Evolutionary conservation across 1,140 invertebrate genomes (phyloP).

Genomic region (Neodiprion fabricii): DNA sequence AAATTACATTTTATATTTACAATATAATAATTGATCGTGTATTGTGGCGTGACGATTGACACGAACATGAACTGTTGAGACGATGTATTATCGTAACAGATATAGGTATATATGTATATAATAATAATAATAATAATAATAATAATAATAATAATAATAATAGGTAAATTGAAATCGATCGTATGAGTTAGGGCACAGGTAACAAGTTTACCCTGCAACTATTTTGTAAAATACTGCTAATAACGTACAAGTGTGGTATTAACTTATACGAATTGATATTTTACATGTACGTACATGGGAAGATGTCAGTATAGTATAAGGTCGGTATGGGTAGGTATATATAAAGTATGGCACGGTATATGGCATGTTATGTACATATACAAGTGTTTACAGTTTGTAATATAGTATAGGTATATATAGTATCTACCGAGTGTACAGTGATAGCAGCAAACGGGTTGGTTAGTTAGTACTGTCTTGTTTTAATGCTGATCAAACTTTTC

Average conservation of each 20-base stretch:
- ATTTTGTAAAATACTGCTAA: background rate
- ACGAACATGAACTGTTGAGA: constrained; percentile 4
- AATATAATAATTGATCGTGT: constrained; percentile 39
- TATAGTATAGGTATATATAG: background rate
- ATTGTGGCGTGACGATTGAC: background rate
- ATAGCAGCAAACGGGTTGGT: background rate
- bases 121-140: background rate
- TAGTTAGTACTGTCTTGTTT: background rate
- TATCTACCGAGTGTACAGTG: background rate
- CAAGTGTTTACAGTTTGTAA: background rate
- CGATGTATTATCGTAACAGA: constrained; percentile 1
- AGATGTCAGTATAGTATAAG: background rate
- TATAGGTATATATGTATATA: constrained; percentile 4
- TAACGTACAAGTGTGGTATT: background rate
- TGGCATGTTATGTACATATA: constrained; percentile 1
- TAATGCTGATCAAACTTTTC: background rate
- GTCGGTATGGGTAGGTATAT: background rate
- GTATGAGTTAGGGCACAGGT: background rate
- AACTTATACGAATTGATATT: background rate
- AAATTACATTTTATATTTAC: constrained; percentile 60
- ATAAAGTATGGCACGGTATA: background rate
- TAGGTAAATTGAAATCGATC: background rate
- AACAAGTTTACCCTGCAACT: background rate
- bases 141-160: background rate
- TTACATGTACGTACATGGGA: background rate